Evolutionary conservation across 2,113 vertebrate genomes (phyloP).

Genomic region (Crypturellus undulatus): DNA sequence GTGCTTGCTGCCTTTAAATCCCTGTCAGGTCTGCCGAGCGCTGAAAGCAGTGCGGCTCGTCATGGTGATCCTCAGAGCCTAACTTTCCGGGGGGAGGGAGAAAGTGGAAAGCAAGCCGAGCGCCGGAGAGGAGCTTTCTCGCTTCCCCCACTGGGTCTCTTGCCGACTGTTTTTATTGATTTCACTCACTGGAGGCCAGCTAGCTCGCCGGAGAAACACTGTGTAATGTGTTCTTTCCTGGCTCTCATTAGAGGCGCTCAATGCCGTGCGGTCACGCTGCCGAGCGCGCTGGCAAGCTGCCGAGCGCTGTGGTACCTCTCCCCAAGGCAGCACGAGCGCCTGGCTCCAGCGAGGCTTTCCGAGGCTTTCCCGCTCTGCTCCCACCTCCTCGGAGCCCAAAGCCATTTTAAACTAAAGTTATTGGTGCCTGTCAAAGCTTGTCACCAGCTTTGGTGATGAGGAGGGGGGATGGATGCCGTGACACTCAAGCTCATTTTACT

Average conservation of each 20-base stretch:
- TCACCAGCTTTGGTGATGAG: neutral
- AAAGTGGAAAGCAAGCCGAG: conserved; percentile 72
- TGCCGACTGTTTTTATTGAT: conserved; percentile 81
- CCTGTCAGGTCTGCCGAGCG: conserved; percentile 30
- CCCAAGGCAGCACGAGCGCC: conserved; percentile 72
- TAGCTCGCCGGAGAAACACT: conserved; percentile 78
- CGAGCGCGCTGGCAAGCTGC: conserved; percentile 85
- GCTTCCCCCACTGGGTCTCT: conserved; percentile 76
- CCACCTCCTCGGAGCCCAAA: neutral
- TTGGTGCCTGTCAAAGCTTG: neutral
- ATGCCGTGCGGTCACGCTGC: conserved; percentile 85
- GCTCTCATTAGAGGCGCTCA: conserved; percentile 88
- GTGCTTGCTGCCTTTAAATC: conserved; percentile 22
- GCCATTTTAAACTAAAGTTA: neutral
- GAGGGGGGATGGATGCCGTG: neutral
- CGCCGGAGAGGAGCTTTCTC: conserved; percentile 61
- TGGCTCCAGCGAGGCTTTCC: conserved; percentile 54
- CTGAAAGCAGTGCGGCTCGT: conserved; percentile 45
- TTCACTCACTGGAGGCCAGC: conserved; percentile 80
- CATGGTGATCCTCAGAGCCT: conserved; percentile 66
- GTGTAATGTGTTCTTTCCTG: conserved; percentile 89
- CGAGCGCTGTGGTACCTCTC: conserved; percentile 82
- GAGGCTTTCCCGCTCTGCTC: conserved; percentile 25
- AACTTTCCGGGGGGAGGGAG: conserved; percentile 70
- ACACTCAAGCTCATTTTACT: conserved; percentile 6